Conservation (phyloP, 1,140 invertebrate genomes). For the Himalopsyche phryganea region DNA sequence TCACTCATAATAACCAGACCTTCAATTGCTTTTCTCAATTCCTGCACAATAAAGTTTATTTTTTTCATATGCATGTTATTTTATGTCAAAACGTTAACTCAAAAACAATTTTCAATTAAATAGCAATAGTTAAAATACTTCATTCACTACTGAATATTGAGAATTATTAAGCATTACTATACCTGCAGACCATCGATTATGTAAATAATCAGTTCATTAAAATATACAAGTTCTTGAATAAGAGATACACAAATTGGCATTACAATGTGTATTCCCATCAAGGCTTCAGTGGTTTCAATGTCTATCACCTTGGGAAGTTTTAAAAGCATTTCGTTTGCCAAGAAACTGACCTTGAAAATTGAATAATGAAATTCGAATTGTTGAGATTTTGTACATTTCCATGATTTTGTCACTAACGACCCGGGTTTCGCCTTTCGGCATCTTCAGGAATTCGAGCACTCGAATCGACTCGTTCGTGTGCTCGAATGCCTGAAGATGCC, state of each 20-base stretch:
- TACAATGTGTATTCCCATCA: constrained; percentile 65
- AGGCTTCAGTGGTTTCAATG: constrained; percentile 67
- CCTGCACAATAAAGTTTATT: constrained; percentile 51
- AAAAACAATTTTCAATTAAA: neutral
- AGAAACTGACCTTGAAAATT: constrained; percentile 59
- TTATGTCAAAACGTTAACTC: neutral
- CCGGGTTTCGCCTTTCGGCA: no score
- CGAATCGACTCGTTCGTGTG: no score
- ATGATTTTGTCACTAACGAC: no score
- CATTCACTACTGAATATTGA: no score
- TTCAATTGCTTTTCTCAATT: constrained; percentile 73
- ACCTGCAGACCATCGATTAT: constrained; percentile 47
- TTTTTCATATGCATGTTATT: constrained; percentile 37
- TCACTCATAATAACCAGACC: constrained; percentile 81
- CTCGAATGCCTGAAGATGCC: no score
- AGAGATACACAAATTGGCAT: constrained; percentile 77
- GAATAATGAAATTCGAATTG: no score
- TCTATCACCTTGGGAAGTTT: constrained; percentile 72
- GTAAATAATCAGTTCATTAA: constrained; percentile 44
- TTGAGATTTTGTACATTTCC: no score
- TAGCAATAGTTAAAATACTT: no score
- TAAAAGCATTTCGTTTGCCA: constrained; percentile 66
- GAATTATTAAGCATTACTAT: neutral
- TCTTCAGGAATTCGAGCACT: no score
- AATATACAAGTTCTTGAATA: constrained; percentile 71